These are phyloP conservation scores for Psettodes erumei DNA, from an alignment of 2,113 vertebrate species.

Conservation along the genomic window DNA sequence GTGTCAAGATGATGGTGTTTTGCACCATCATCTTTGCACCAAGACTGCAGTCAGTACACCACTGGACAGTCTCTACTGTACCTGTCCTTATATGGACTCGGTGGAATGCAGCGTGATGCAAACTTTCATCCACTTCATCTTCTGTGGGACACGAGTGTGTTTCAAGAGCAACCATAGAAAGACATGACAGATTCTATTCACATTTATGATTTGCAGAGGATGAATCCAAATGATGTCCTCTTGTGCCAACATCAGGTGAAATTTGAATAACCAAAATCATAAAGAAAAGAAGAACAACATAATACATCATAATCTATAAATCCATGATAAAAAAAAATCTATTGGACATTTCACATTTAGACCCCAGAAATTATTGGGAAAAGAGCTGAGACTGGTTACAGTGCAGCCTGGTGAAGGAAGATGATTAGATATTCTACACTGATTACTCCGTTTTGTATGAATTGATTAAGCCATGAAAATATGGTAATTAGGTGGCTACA, in stretches of 20 bases:
- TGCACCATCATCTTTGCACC: no score
- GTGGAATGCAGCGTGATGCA: neutral
- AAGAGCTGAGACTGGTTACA: neutral
- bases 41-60: no score
- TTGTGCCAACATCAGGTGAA: neutral
- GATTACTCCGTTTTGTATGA: slow-evolving; percentile 5
- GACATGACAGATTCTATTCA: no score
- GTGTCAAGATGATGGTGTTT: no score
- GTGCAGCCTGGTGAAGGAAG: neutral
- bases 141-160: neutral
- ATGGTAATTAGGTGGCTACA: neutral
- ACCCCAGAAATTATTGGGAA: neutral
- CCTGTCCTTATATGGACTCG: no score
- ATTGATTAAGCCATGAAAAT: slow-evolving; percentile 7
- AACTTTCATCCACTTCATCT: neutral
- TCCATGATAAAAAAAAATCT: neutral
- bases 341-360: neutral
- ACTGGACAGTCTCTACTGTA: neutral
- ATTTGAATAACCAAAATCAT: no score
- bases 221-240: no score
- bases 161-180: no score
- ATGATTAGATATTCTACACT: slow-evolving; percentile 15
- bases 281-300: no score
- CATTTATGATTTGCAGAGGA: no score
- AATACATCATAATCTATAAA: no score